phyloP scores from a whole-genome alignment of 2,888 invertebrate genomes.

The Onchidella celtica region DNA sequence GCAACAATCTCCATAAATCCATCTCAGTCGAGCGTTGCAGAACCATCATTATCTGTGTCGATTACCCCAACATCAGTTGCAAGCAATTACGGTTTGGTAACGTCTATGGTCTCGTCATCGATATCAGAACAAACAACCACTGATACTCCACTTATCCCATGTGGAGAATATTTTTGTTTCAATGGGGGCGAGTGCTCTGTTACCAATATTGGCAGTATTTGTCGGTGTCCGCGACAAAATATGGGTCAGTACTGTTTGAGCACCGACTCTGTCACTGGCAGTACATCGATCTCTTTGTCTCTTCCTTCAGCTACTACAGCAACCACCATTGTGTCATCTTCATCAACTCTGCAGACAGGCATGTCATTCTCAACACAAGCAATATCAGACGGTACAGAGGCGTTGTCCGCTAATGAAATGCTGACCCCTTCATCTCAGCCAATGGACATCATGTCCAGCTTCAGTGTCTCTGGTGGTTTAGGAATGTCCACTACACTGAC shows the following conservation, averaged over 20 bases:
- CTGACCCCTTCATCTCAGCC: too few species aligned
- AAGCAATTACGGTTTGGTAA: background rate
- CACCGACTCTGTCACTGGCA: background rate
- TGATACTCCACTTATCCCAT: background rate
- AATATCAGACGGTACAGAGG: background rate
- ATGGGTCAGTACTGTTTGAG: conserved; percentile 27
- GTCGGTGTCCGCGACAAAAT: conserved; percentile 13
- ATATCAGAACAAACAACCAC: background rate
- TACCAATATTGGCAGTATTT: background rate
- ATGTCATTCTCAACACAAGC: background rate
- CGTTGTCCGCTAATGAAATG: too few species aligned
- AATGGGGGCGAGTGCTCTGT: conserved; percentile 26
- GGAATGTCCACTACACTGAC: background rate
- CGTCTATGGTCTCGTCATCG: background rate
- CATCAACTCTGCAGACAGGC: background rate
- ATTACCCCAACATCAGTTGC: too few species aligned
- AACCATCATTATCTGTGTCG: too few species aligned
- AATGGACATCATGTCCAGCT: background rate
- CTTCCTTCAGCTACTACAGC: background rate
- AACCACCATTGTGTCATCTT: background rate
- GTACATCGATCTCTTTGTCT: background rate
- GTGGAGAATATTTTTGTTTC: conserved; percentile 9
- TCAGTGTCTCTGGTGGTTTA: background rate
- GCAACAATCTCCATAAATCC: conserved; percentile 45
- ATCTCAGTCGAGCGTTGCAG: background rate